Base-by-base conservation (phyloP, 1,140 invertebrate genomes). In the Eurosta solidaginis region DNA sequence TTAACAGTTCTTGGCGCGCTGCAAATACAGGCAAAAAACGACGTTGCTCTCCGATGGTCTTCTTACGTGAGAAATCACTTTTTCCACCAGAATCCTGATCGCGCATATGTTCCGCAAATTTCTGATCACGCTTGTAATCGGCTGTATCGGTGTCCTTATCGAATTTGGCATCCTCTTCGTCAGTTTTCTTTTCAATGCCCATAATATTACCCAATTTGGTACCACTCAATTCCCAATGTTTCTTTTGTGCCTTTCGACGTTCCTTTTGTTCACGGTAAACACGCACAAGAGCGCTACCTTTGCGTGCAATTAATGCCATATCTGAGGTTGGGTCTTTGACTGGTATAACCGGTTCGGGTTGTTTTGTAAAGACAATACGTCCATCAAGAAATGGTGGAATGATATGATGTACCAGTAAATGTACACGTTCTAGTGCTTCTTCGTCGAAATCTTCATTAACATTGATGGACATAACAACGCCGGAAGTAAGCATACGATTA, bases 341-440 rank as follows among this genome's bases (percentile, higher is more conserved):
- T 77, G 92, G 89, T 78, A 99, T 92, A 74, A 99, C 95, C 75
- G 97, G 97, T 88, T 99, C 97, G 9, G 97, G 97, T 88, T 99
- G 98, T 87, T 99, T 99, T 0, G 98, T 99, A 84, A 99, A 99
- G 0, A 99, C 97, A 84, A 99, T 99, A 49, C 98, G 91, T 1
- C 98, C 98, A 90, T 99, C 98, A 2, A 99, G 89, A 89, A 99
- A 99, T 7, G 98, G 98, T 1, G 98, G 98, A 4, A 99, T 96
- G 74, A 99, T 97, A 87, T 99, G 99, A 85, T 99, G 97, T 1
- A 99, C 98, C 17, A 99, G 89, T 7, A 99, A 88, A 90, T 99
- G 97, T 1, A 99, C 97, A 78, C 97, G 88, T 76, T 95, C 95
- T 12, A 92, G 89, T 40, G 96, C 97, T 89, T 97, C 96, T 84